Percentiles rank a stretch among this genome's conserved stretches.
These are phyloP conservation scores for Odontomachus brunneus DNA, from an alignment of 1,140 invertebrate species.

Conservation along the genomic window DNA sequence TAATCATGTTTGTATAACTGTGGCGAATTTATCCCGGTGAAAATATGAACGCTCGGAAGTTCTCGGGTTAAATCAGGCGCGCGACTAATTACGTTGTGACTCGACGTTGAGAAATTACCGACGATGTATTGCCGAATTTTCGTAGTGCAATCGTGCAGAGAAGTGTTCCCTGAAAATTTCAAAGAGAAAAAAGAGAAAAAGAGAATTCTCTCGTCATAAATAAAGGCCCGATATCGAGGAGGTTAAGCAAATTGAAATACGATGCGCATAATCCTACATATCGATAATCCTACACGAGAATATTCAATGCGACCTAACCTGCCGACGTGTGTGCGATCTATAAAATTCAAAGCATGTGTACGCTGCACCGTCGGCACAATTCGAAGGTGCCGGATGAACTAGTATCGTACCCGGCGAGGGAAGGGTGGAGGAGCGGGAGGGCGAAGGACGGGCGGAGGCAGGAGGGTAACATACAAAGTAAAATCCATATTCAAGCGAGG, in stretches of 20 bases:
- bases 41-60: neutral
- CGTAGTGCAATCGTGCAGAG: too few species aligned
- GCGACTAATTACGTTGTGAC: constrained; percentile 2
- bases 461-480: constrained; percentile 9
- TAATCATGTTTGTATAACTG: too few species aligned
- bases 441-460: neutral
- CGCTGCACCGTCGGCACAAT: constrained; percentile 8
- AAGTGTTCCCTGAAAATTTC: constrained; percentile 28
- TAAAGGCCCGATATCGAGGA: neutral
- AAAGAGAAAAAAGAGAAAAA: neutral
- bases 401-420: neutral
- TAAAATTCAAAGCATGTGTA: constrained; percentile 45
- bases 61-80: neutral
- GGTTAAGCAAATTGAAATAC: constrained; percentile 53
- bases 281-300: constrained; percentile 45
- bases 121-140: neutral
- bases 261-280: constrained; percentile 45
- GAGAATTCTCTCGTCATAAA: neutral
- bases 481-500: constrained; percentile 56
- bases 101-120: constrained; percentile 11
- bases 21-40: constrained; percentile 25
- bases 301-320: constrained; percentile 7
- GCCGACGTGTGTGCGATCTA: neutral
- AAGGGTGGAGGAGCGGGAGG: too few species aligned
- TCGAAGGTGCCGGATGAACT: constrained; percentile 32